Base-by-base conservation (phyloP, 1,140 invertebrate species). In the Brachystomella parvula region DNA sequence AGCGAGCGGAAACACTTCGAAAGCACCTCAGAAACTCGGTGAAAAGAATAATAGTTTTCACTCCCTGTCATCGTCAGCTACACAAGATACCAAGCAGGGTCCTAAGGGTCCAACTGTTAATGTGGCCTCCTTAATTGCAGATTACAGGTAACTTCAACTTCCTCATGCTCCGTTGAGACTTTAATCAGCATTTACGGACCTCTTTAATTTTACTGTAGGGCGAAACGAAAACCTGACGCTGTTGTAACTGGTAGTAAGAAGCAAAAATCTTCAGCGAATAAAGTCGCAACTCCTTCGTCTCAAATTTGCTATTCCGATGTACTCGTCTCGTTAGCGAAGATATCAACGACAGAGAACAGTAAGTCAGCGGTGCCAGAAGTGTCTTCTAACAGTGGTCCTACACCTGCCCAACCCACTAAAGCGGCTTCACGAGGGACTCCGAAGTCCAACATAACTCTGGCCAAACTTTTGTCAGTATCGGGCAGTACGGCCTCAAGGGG, bases 121-220 rank as follows among this genome's bases (percentile, higher is more conserved):
- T 76, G 89, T 91, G 15, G 83, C 87, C 74, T 87, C 88, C 2
- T 87, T 92, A 61, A 91, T 92, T 74, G 88, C 87, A 1, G 88
- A 90, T 76, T 89, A 90, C 74, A 82, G 88, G 66, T 84, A 66
- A 58, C 47, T 44, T 58, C 87, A 24, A 47, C 6, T 44, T 44
- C n/a, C 39, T 44, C n/a, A n/a, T 44, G 9, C 9, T 44, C n/a
- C n/a, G 9, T 44, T 44, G 9, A 44, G n/a, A 44, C 39, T 44
- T 44, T 44, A 12, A 12, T 44, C n/a, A 12, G n/a, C 9, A 44
- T 9, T 12, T n/a, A 44, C n/a, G 9, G 39, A 12, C n/a, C 39
- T 44, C 9, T 9, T 44, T 44, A 44, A 44, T 44, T 44, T 44
- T 44, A 9, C 9, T 44, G n/a, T 44, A 53, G 49, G 24, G 49